phyloP scores from a whole-genome alignment of 2,113 vertebrate species.

The Argyrosomus japonicus region DNA sequence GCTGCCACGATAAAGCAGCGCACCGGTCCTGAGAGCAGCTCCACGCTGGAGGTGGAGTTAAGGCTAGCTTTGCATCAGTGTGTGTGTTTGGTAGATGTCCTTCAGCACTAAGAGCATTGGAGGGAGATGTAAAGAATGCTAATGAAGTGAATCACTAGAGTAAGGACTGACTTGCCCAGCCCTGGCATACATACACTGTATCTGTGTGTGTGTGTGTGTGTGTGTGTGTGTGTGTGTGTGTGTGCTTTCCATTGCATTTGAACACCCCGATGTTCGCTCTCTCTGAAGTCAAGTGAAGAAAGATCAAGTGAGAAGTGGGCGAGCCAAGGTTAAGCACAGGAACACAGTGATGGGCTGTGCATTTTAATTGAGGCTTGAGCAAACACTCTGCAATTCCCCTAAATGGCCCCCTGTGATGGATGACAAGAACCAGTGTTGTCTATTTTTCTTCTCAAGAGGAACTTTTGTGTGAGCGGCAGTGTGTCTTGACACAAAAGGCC shows the following conservation, averaged over 20 bases:
- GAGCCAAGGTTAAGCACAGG: slow-evolving; percentile 81
- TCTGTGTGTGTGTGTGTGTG: slow-evolving; percentile 13
- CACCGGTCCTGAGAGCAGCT: slow-evolving; percentile 32
- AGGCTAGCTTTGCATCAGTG: slow-evolving; percentile 17
- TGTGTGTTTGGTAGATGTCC: slow-evolving; percentile 63
- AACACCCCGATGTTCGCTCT: slow-evolving; percentile 45
- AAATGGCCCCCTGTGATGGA: slow-evolving; percentile 68
- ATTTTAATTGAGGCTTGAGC: slow-evolving; percentile 76
- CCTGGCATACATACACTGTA: slow-evolving; percentile 33
- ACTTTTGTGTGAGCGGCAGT: slow-evolving; percentile 48
- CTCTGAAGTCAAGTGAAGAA: slow-evolving; percentile 53
- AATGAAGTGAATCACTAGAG: slow-evolving; percentile 73
- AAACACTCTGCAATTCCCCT: slow-evolving; percentile 71
- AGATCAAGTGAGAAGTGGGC: slow-evolving; percentile 57
- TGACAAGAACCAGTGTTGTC: slow-evolving; percentile 66
- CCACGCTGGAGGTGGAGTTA: slow-evolving; percentile 23
- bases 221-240: slow-evolving; percentile 9
- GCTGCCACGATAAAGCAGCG: slow-evolving; percentile 56
- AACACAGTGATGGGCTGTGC: slow-evolving; percentile 66
- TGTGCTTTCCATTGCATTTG: slow-evolving; percentile 27
- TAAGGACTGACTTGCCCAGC: slow-evolving; percentile 50
- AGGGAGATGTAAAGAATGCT: slow-evolving; percentile 77
- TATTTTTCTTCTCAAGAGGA: slow-evolving; percentile 65
- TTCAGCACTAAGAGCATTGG: slow-evolving; percentile 75
- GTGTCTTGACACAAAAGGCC: slow-evolving; percentile 45